Percentiles rank a stretch among this genome's conserved stretches.
Conservation (phyloP, 2,888 invertebrate genomes). For the Lasioglossum lativentre region DNA sequence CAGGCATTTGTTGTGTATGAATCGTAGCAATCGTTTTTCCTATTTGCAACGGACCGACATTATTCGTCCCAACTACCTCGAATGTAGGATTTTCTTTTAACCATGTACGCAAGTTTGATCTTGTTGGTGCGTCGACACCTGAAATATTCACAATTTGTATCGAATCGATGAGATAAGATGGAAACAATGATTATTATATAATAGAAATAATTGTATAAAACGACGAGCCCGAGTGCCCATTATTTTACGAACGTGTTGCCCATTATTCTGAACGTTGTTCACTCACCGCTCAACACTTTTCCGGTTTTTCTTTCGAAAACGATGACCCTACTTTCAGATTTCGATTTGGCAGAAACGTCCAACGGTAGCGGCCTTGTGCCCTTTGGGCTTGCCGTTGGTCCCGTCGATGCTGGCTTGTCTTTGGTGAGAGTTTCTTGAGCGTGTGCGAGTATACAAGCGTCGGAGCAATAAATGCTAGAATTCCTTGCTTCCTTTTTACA, state of each 20-base stretch:
- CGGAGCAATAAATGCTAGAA: constrained; percentile 96
- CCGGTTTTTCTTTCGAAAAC: constrained; percentile 94
- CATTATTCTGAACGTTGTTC: not conserved
- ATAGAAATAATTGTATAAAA: not conserved
- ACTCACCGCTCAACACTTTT: constrained; percentile 85
- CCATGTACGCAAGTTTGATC: constrained; percentile 92
- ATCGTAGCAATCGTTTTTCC: constrained; percentile 78
- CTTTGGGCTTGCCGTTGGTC: constrained; percentile 64
- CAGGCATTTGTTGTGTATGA: constrained; percentile 70
- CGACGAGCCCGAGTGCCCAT: not conserved
- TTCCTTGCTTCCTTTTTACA: constrained; percentile 91
- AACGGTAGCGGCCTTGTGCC: constrained; percentile 70
- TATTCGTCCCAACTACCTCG: constrained; percentile 90
- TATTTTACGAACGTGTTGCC: not conserved
- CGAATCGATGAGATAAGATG: too few relatives aligned
- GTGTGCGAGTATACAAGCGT: constrained; percentile 94
- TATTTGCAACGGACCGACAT: constrained; percentile 77
- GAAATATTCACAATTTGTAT: constrained; percentile 83
- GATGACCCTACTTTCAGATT: constrained; percentile 86
- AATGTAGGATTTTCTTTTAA: constrained; percentile 94
- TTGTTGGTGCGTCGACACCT: constrained; percentile 93
- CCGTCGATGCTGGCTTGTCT: constrained; percentile 75
- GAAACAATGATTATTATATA: not conserved
- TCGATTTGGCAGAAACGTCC: constrained; percentile 72
- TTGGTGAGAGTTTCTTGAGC: constrained; percentile 88